phyloP scores from a whole-genome alignment of 2,113 vertebrate genomes.

The Phoxinus phoxinus region DNA sequence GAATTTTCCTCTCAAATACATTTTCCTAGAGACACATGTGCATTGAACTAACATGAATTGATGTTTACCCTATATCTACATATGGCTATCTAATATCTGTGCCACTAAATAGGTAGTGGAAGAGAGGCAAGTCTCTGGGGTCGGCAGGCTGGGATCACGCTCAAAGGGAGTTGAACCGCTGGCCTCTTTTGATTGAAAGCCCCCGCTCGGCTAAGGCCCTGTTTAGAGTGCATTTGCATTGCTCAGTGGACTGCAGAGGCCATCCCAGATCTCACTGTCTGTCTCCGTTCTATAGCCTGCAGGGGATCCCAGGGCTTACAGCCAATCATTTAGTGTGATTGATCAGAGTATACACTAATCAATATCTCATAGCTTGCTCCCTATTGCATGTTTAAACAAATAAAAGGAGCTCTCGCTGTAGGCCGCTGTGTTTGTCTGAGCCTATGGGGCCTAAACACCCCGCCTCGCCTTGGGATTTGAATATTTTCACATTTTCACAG shows the following conservation, averaged over 20 bases:
- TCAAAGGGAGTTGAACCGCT: constrained; percentile 79
- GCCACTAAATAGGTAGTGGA: constrained; percentile 72
- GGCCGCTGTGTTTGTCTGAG: constrained; percentile 45
- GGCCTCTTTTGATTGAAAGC: constrained; percentile 80
- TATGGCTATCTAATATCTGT: constrained; percentile 81
- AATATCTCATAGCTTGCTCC: constrained; percentile 71
- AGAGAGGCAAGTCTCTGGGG: constrained; percentile 68
- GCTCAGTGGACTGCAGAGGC: constrained; percentile 72
- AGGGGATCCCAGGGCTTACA: constrained; percentile 64
- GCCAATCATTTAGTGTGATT: constrained; percentile 80
- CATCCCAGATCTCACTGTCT: constrained; percentile 66
- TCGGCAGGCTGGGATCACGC: constrained; percentile 76
- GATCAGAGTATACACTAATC: constrained; percentile 73
- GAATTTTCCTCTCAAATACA: constrained; percentile 72
- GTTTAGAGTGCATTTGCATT: constrained; percentile 83
- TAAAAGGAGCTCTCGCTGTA: constrained; percentile 61
- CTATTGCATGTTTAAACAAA: constrained; percentile 70
- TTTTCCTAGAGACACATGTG: constrained; percentile 64
- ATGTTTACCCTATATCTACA: constrained; percentile 80
- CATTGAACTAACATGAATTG: constrained; percentile 69
- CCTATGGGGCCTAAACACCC: constrained; percentile 30
- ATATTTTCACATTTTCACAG: constrained; percentile 11
- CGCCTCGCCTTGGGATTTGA: constrained; percentile 37
- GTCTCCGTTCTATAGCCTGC: constrained; percentile 61
- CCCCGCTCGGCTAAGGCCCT: constrained; percentile 74